Evolutionary conservation across 2,797 vertebrate species (phyloP).

Genomic region (Emydoidea blandingii): DNA sequence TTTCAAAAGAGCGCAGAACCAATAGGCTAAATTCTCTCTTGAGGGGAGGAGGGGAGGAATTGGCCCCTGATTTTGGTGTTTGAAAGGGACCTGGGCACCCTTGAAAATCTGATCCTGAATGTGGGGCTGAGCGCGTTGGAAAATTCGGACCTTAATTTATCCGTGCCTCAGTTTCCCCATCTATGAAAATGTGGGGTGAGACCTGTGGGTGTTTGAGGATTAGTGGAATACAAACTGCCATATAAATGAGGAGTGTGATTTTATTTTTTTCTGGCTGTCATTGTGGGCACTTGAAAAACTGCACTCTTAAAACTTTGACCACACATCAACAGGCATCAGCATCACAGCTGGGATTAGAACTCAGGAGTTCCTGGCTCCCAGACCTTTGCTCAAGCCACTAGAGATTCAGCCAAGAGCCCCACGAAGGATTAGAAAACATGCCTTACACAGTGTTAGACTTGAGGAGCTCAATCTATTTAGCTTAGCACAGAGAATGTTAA

Average conservation of each 20-base stretch:
- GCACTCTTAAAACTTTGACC: not conserved
- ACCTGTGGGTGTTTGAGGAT: not conserved
- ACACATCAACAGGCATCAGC: not conserved
- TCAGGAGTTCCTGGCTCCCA: not conserved
- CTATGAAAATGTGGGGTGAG: not conserved
- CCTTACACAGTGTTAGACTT: no score
- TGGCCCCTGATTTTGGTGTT: not conserved
- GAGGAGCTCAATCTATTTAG: no score
- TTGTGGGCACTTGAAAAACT: not conserved
- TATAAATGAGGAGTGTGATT: accelerated
- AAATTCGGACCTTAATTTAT: not conserved
- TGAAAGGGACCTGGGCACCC: not conserved
- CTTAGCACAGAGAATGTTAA: no score
- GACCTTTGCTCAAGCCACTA: not conserved
- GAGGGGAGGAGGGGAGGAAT: no score
- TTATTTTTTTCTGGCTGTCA: not conserved
- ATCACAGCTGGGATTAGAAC: not conserved
- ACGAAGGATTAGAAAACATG: no score
- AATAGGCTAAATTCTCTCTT: accelerated
- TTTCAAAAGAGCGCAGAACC: not conserved
- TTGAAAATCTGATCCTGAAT: not conserved
- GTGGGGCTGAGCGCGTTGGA: accelerated
- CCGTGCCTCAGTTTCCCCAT: not conserved
- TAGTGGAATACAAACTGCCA: not conserved
- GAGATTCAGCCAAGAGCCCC: not conserved